Evolutionary conservation across 2,797 vertebrate species (phyloP).

Genomic region (Acrossocheilus fasciatus): DNA sequence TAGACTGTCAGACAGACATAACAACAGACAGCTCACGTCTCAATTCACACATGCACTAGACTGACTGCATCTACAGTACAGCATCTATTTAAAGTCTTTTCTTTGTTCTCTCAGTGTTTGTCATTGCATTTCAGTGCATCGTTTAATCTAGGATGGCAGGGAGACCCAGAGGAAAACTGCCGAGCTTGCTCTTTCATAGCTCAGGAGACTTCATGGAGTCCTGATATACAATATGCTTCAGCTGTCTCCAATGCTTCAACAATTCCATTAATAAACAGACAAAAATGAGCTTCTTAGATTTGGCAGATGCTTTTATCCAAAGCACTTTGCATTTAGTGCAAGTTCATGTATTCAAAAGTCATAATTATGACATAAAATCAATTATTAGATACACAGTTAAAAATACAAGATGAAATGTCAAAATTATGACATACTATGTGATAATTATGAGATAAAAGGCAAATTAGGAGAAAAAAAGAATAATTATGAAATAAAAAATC

Average conservation of each 20-base stretch:
- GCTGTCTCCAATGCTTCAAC: neutral
- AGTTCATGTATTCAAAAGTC: neutral
- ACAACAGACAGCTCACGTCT: neutral
- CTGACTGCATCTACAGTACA: neutral
- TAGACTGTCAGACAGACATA: slow-evolving; percentile 23
- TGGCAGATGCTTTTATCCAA: neutral
- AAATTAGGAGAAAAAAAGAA: neutral
- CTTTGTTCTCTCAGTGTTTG: neutral
- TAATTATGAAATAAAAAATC: neutral
- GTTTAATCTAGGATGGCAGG: neutral
- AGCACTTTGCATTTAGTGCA: neutral
- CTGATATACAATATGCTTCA: neutral
- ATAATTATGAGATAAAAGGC: neutral
- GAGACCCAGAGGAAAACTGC: neutral
- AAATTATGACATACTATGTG: neutral
- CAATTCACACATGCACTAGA: neutral
- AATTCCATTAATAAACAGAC: neutral
- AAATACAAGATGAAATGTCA: neutral
- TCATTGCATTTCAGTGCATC: neutral
- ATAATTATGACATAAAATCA: neutral
- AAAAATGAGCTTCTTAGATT: neutral
- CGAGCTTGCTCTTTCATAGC: neutral
- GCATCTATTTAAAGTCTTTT: neutral
- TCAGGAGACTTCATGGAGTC: neutral
- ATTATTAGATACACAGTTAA: neutral